Evolutionary conservation across 2,113 vertebrate species (phyloP).

Genomic region (Diphyllodes magnificus): DNA sequence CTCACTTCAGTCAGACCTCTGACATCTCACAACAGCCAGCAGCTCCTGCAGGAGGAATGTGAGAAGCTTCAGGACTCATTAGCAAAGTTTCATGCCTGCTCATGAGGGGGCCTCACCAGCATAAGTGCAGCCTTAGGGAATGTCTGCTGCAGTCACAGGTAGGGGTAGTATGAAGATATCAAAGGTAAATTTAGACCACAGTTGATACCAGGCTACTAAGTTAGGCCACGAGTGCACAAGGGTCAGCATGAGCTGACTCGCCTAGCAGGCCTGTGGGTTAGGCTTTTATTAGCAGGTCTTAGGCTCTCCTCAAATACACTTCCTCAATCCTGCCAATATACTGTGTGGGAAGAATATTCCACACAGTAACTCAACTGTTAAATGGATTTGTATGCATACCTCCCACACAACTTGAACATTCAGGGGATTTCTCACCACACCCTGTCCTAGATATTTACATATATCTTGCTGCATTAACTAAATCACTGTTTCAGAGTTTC

Average conservation of each 20-base stretch:
- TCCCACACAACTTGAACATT: background rate
- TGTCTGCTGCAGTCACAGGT: background rate
- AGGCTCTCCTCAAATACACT: background rate
- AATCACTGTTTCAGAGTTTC: background rate
- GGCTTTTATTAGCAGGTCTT: background rate
- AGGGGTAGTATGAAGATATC: background rate
- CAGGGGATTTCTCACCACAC: background rate
- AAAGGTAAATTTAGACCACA: background rate
- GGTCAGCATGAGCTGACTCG: background rate
- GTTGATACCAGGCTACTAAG: background rate
- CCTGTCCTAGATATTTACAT: background rate
- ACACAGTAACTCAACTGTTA: background rate
- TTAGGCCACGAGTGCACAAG: background rate
- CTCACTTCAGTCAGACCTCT: background rate
- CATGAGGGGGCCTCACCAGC: background rate
- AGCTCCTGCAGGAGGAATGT: background rate
- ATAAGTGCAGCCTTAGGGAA: background rate
- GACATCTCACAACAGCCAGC: background rate
- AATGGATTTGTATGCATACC: conserved; percentile 1
- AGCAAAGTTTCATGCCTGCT: background rate
- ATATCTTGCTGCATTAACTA: background rate
- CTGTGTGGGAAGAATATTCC: background rate
- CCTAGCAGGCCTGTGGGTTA: background rate
- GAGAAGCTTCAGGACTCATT: background rate
- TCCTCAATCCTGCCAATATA: background rate